Evolutionary conservation across 2,797 vertebrate species (phyloP), one percentile per base, ranked within the genome.

Genomic region (Calcarius lapponicus): DNA sequence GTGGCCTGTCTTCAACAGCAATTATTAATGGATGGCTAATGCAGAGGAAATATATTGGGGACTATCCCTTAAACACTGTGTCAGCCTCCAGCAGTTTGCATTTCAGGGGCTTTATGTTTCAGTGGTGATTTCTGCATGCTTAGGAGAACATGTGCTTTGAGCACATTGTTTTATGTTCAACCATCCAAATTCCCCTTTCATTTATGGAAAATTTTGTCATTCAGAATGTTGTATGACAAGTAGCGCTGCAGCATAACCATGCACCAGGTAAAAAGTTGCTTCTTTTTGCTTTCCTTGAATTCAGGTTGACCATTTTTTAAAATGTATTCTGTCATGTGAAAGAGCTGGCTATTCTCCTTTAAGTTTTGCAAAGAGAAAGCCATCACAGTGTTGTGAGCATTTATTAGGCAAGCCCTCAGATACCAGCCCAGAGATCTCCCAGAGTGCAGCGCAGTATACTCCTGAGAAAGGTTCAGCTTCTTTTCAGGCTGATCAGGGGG

Each of bases 161-260:
- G 6, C 15, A 54, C 19, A 18, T 50, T 29, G 10, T 32, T 94
- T 86, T 72, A 3, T n/a, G 53, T 17, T 47, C 29, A 75, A 47
- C 5, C 11, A 64, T 22, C 7, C 10, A 79, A 54, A 13, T 57
- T 80, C 5, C 5, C 7, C 18, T 64, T 71, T 64, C 31, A 67
- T 66, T 64, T 53, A 48, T 24, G 11, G 26, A 80, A 74, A 38
- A 0, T 13, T 62, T 56, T 36, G 7, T 28, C 4, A 17, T 57
- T 32, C 19, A 47, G 19, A 65, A 65, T 20, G 12, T 38, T 65
- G 11, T 38, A 25, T 29, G 31, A 31, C 42, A 87, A 75, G 34
- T 21, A 79, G 6, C 5, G 45, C 18, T 70, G 50, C 29, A 54
- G 20, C 1, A 9, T 51, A 66, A 62, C 8, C 0, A 0, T 10